Conservation (phyloP, 2,797 vertebrate genomes). For the Tragelaphus eurycerus region DNA sequence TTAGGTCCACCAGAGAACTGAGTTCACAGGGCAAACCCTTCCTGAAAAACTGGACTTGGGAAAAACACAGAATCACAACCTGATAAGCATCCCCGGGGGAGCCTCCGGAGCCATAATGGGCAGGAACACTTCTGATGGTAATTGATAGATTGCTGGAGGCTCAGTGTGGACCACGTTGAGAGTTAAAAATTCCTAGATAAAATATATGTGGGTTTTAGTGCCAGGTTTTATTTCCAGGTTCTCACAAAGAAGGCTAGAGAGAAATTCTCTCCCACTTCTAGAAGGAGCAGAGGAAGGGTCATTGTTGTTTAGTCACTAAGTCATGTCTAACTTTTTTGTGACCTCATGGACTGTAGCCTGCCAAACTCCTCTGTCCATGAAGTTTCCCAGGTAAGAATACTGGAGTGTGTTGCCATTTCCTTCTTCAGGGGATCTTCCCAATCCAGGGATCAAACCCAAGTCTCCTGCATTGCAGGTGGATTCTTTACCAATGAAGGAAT, state of each 20-base stretch:
- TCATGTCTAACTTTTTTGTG: not conserved
- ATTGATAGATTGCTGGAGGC: not conserved
- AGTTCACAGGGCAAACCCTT: not conserved
- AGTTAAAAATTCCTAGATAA: not conserved
- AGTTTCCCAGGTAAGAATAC: not conserved
- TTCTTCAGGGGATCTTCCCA: not conserved
- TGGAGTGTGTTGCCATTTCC: not conserved
- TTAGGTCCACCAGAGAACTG: not conserved
- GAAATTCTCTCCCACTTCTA: not conserved
- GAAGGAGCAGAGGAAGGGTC: not conserved
- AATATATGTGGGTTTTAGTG: not conserved
- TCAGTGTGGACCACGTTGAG: not conserved
- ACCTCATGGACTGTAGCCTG: not conserved
- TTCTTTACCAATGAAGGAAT: not conserved
- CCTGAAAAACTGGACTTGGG: not conserved
- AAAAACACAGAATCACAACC: not conserved
- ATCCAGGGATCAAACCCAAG: not conserved
- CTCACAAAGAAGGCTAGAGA: not conserved
- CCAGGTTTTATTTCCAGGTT: not conserved
- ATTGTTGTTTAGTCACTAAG: not conserved
- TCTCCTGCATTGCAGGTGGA: not conserved
- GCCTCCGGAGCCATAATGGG: not conserved
- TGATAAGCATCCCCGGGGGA: not conserved
- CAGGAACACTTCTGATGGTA: not conserved
- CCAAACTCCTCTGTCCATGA: not conserved